These are phyloP conservation scores for Glossosoma conforme DNA, from an alignment of 1,140 invertebrate species.

Conservation along the genomic window DNA sequence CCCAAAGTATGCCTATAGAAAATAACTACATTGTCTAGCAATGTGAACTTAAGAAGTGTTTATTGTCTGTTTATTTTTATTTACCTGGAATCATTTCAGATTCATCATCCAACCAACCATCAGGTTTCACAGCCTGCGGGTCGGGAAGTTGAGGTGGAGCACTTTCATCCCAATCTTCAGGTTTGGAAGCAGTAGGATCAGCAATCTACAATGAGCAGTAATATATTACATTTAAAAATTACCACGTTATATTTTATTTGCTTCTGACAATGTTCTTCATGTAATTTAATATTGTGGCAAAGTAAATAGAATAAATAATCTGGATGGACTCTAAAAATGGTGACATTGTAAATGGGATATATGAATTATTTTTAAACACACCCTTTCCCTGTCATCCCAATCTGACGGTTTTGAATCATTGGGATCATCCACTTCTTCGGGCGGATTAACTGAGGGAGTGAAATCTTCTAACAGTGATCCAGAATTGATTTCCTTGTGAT, in stretches of 20 bases:
- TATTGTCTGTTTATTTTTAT: background rate
- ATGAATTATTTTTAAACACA: too few relatives aligned
- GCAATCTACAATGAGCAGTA: conserved; percentile 57
- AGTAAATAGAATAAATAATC: too few relatives aligned
- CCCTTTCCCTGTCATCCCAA: conserved; percentile 96
- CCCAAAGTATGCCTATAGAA: too few relatives aligned
- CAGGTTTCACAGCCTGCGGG: conserved; percentile 80
- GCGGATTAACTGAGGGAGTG: conserved; percentile 90
- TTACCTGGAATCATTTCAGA: conserved; percentile 70
- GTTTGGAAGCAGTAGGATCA: conserved; percentile 81
- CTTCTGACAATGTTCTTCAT: background rate
- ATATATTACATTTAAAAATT: conserved; percentile 1
- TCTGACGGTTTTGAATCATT: conserved; percentile 83
- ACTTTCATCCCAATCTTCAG: conserved; percentile 94
- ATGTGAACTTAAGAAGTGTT: too few relatives aligned
- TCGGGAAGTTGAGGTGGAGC: conserved; percentile 88
- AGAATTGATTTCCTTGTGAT: conserved; percentile 75
- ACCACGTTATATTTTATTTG: background rate
- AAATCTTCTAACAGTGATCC: conserved; percentile 89
- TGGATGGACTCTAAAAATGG: too few relatives aligned
- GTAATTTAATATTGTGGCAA: too few relatives aligned
- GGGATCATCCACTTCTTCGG: conserved; percentile 92
- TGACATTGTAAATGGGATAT: too few relatives aligned
- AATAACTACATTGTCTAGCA: too few relatives aligned
- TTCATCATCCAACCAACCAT: conserved; percentile 93